These are phyloP conservation scores for Phalera bucephala DNA, from an alignment of 2,888 invertebrate genomes.

Conservation along the genomic window DNA sequence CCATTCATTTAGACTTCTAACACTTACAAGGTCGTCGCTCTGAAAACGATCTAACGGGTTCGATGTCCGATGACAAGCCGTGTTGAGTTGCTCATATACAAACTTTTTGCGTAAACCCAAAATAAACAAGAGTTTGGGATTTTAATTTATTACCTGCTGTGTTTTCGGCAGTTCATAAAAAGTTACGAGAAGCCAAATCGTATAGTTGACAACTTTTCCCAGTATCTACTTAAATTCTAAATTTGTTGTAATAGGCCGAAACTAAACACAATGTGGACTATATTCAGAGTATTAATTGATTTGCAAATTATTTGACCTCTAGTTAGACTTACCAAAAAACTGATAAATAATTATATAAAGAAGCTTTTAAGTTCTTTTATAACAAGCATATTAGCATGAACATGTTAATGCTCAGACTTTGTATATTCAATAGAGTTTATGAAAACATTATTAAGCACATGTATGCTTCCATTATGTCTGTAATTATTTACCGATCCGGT, in stretches of 20 bases:
- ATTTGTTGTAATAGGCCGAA: background rate
- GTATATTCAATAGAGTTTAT: constrained; percentile 2
- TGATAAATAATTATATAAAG: too few species aligned
- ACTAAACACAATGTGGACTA: background rate
- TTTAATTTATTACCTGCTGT: background rate
- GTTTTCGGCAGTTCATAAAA: background rate
- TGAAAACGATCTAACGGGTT: constrained; percentile 74
- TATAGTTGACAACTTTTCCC: background rate
- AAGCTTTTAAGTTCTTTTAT: too few species aligned
- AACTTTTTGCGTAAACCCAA: constrained; percentile 25
- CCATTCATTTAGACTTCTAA: constrained; percentile 17
- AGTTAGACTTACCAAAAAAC: background rate
- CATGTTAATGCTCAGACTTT: background rate
- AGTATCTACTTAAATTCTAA: background rate
- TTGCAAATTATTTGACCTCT: background rate
- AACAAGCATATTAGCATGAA: background rate
- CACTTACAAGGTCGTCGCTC: constrained; percentile 70
- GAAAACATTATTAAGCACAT: constrained; percentile 24
- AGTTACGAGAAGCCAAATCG: background rate
- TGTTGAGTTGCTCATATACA: constrained; percentile 28
- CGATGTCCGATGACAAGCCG: constrained; percentile 59
- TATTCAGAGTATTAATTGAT: background rate
- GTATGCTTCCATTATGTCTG: constrained; percentile 29
- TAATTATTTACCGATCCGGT: constrained; percentile 62
- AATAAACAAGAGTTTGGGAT: constrained; percentile 22